Evolutionary conservation across 2,888 invertebrate genomes (phyloP), one percentile per base, ranked within the genome.

Genomic region (Plagodis dolabraria): DNA sequence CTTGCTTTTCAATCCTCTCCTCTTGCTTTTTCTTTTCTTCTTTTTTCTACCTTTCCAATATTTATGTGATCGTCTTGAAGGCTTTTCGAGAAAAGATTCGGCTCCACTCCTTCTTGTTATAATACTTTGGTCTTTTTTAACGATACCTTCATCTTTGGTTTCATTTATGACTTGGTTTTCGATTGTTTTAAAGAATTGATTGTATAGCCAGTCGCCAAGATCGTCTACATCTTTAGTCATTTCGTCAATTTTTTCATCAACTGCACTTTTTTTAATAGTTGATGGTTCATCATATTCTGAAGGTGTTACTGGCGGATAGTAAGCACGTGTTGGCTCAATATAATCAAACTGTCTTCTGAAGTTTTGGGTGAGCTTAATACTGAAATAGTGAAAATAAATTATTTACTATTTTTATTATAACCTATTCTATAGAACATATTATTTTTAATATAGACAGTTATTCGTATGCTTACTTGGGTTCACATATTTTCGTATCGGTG

Each of bases 171-270:
- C 86, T 80, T 89, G 88, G 47, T 78, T 87, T 67, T 92, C 92
- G 47, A 92, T 85, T 12, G 90, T 86, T 81, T 90, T 89, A 60
- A 89, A 91, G 60, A 92, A 92, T 63, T 92, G 90, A 62, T 89
- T 89, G 63, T 91, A 92, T 8, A 92, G 77, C 92, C 92, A 92
- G 62, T 91, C 89, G 12, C 91, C 83, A 38, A 92, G 77, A 52
- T 89, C 88, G 44, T 88, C 87, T 5, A 85, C 76, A 44, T 87
- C 85, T 71, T 86, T 85, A 4, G 83, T 65, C 51, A 84, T 80
- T 57, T 80, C 80, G 46, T 83, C 82, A 5, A 82, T 75, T 58
- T 80, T 82, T 34, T 74, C 65, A 56, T 83, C 78, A 8, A 83
- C 65, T 2, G 70, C 59, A 50, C 68, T 74, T 2, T 62, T 53